Conservation (phyloP, 2,113 vertebrate genomes). For the Sinocyclocheilus anophthalmus region DNA sequence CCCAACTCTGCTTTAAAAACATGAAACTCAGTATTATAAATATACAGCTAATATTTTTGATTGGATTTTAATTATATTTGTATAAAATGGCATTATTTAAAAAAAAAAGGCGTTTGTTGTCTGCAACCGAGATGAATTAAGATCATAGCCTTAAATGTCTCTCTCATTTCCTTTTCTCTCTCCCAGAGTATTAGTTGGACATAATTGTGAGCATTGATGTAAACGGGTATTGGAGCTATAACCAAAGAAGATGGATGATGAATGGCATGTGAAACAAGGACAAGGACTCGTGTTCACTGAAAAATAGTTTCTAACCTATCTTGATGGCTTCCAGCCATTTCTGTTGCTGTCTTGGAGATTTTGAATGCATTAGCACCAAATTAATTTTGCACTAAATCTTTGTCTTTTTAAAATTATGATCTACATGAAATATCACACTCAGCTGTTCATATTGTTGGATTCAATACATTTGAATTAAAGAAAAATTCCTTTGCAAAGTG, state of each 20-base stretch:
- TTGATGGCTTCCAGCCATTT: neutral
- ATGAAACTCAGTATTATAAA: neutral
- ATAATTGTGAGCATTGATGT: conserved; percentile 1
- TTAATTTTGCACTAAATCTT: neutral
- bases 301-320: neutral
- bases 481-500: too few relatives aligned
- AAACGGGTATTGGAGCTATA: neutral
- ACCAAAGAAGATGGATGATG: conserved; percentile 52
- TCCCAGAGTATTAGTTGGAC: neutral
- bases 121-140: neutral
- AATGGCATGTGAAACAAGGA: conserved; percentile 24
- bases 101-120: neutral
- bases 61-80: neutral
- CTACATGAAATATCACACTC: neutral
- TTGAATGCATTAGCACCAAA: neutral
- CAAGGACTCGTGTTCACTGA: neutral
- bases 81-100: neutral
- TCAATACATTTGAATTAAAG: neutral
- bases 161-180: neutral
- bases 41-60: neutral
- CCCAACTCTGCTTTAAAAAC: neutral
- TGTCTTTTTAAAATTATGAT: neutral
- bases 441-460: neutral
- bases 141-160: neutral
- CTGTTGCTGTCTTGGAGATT: neutral